These are phyloP conservation scores for Dione juno DNA, from an alignment of 2,888 invertebrate genomes.

Conservation along the genomic window DNA sequence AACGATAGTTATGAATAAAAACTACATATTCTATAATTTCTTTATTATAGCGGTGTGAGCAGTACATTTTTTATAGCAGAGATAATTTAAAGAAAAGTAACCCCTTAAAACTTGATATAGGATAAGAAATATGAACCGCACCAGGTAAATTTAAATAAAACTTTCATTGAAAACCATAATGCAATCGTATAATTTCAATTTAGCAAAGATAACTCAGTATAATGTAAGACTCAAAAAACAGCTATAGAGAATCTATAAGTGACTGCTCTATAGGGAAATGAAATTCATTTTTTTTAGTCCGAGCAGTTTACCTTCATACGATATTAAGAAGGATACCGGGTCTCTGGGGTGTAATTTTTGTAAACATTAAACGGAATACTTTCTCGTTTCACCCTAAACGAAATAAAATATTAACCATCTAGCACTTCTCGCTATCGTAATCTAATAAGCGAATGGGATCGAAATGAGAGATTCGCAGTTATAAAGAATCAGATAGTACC, in stretches of 20 bases:
- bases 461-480: conserved; percentile 18
- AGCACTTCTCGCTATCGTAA: conserved; percentile 39
- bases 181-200: too few species aligned
- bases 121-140: too few species aligned
- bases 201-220: too few species aligned
- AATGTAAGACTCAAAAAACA: not conserved
- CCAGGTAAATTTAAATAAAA: too few species aligned
- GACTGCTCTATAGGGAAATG: not conserved
- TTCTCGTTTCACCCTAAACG: conserved; percentile 28
- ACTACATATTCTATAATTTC: not conserved
- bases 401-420: conserved; percentile 46
- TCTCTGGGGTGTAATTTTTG: conserved; percentile 41
- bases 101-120: too few species aligned
- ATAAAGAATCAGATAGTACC: too few species aligned
- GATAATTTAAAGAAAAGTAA: too few species aligned
- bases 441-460: conserved; percentile 44
- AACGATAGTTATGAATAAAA: not conserved
- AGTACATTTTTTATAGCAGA: too few species aligned
- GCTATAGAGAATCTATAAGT: not conserved
- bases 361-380: conserved; percentile 42
- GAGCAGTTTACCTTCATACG: conserved; percentile 31
- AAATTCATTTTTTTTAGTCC: conserved; percentile 10
- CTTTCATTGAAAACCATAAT: too few species aligned
- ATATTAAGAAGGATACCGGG: conserved; percentile 27
- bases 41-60: too few species aligned